Evolutionary conservation across 1,140 invertebrate genomes (phyloP).

Genomic region (Drosophila lacteicornis): DNA sequence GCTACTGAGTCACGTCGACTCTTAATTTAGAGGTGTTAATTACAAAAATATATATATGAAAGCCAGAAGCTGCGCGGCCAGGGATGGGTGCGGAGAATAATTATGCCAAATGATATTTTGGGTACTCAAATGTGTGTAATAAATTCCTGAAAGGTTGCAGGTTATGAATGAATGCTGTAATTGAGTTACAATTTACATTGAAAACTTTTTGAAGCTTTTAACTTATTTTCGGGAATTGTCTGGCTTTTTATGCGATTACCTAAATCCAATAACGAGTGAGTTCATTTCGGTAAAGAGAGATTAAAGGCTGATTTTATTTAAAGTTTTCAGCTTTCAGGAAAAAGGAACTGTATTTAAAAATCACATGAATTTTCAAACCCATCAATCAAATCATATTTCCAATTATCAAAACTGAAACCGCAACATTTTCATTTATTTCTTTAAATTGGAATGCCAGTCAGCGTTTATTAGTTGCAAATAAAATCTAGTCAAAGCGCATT

Average conservation of each 20-base stretch:
- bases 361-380: neutral
- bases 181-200: constrained; percentile 11
- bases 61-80: constrained; percentile 7
- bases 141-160: neutral
- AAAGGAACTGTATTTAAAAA: neutral
- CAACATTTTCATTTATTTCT: constrained; percentile 2
- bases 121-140: constrained; percentile 10
- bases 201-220: constrained; percentile 1
- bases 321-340: neutral
- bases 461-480: neutral
- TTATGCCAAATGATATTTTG: constrained; percentile 9
- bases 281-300: neutral
- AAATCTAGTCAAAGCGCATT: neutral
- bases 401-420: constrained; percentile 18
- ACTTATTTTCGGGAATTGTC: neutral
- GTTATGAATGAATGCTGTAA: neutral
- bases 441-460: constrained; percentile 13
- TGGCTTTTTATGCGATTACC: neutral
- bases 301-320: neutral
- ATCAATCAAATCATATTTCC: constrained; percentile 21
- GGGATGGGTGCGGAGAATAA: neutral
- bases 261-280: neutral
- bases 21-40: constrained; percentile 58
- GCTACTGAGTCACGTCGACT: constrained; percentile 37
- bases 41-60: constrained; percentile 32